Conservation (phyloP, 2,113 vertebrate genomes). For the Protobothrops mucrosquamatus region DNA sequence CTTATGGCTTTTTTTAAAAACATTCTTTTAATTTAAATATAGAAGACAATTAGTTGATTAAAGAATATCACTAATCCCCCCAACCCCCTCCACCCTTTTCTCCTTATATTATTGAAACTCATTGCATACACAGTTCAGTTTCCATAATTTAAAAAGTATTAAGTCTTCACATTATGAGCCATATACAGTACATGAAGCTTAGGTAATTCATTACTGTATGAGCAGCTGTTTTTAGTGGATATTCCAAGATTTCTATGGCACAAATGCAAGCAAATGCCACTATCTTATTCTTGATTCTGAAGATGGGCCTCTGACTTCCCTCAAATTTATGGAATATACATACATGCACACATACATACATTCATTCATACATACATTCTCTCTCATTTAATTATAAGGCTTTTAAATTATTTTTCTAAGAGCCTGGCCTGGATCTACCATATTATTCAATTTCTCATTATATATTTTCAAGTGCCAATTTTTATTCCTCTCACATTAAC, state of each 20-base stretch:
- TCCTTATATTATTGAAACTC: constrained; percentile 55
- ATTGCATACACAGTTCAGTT: constrained; percentile 44
- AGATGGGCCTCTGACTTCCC: constrained; percentile 37
- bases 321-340: constrained; percentile 27
- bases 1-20: constrained; percentile 78
- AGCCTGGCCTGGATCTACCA: constrained; percentile 58
- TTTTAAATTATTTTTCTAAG: constrained; percentile 49
- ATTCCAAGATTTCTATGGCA: constrained; percentile 56
- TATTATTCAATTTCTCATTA: constrained; percentile 54
- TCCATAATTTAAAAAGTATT: constrained; percentile 20
- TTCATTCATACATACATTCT: not conserved
- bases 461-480: constrained; percentile 57
- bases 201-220: constrained; percentile 23
- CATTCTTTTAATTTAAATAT: constrained; percentile 61
- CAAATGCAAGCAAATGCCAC: constrained; percentile 40
- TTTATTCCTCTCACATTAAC: constrained; percentile 44
- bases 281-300: constrained; percentile 30
- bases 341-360: constrained; percentile 32
- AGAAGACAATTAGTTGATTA: constrained; percentile 65
- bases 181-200: constrained; percentile 43
- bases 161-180: constrained; percentile 49
- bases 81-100: constrained; percentile 34
- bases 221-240: constrained; percentile 49
- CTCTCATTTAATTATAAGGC: constrained; percentile 34
- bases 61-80: constrained; percentile 45